These are phyloP conservation scores for Vanessa tameamea DNA, from an alignment of 1,140 invertebrate species.

Conservation along the genomic window DNA sequence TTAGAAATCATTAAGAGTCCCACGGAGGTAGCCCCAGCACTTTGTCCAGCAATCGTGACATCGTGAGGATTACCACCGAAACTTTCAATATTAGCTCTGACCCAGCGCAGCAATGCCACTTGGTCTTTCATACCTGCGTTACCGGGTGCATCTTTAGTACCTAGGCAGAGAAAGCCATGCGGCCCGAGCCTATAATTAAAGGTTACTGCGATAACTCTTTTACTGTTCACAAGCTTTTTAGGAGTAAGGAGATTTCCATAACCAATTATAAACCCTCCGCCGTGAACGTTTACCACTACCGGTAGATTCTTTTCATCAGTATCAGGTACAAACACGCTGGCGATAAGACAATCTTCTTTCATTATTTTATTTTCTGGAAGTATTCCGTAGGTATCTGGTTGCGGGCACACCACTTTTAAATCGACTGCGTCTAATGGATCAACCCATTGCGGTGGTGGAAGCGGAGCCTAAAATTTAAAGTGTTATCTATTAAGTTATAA, in stretches of 20 bases:
- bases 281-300: constrained; percentile 33
- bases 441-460: background rate
- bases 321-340: background rate
- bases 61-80: constrained; percentile 61
- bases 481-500: no score
- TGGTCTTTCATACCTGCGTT: constrained; percentile 60
- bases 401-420: background rate
- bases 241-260: constrained; percentile 41
- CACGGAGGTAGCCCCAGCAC: constrained; percentile 51
- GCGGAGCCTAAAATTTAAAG: background rate
- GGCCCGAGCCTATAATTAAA: constrained; percentile 56
- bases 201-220: constrained; percentile 45
- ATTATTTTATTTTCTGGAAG: background rate
- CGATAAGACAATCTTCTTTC: background rate
- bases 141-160: constrained; percentile 49
- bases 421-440: background rate
- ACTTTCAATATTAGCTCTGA: constrained; percentile 51
- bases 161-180: constrained; percentile 55
- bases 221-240: constrained; percentile 42
- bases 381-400: background rate
- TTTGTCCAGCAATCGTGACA: constrained; percentile 53
- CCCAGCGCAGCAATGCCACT: constrained; percentile 53
- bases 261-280: constrained; percentile 48
- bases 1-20: constrained; percentile 52
- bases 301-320: background rate